These are phyloP conservation scores for Lycocorax pyrrhopterus DNA, from an alignment of 2,113 vertebrate species.

Conservation along the genomic window DNA sequence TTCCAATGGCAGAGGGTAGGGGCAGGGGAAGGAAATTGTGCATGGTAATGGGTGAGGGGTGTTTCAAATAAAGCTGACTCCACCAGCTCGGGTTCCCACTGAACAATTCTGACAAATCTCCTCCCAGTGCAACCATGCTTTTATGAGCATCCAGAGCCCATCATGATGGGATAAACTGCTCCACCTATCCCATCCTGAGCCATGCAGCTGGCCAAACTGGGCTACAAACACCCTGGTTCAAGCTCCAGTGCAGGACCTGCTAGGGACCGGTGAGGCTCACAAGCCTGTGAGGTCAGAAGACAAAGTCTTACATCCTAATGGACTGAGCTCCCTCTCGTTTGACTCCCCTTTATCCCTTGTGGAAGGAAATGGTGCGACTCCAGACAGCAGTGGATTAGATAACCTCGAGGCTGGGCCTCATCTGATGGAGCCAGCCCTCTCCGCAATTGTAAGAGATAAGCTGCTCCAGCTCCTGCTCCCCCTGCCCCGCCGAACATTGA, in stretches of 20 bases:
- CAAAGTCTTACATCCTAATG: background rate
- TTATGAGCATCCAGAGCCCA: background rate
- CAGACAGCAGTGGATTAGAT: background rate
- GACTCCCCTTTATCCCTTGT: background rate
- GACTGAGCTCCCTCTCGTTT: background rate
- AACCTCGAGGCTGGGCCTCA: conserved; percentile 1
- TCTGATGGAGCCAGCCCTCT: conserved; percentile 21
- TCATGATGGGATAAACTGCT: background rate
- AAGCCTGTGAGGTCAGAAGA: background rate
- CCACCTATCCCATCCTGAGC: background rate
- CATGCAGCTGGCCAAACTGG: background rate
- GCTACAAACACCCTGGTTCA: background rate
- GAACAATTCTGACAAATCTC: background rate
- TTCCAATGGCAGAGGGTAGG: background rate
- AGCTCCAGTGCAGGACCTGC: background rate
- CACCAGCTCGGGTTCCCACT: background rate
- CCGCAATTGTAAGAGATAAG: background rate
- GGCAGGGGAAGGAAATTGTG: background rate
- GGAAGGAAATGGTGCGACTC: conserved; percentile 7
- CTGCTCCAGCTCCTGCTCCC: background rate
- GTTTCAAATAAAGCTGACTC: background rate
- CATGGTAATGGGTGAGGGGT: background rate
- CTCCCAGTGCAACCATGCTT: background rate
- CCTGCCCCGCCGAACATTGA: fast-evolving
- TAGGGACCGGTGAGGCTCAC: fast-evolving